Percentiles rank a stretch among this genome's conserved stretches.
phyloP scores from a whole-genome alignment of 2,797 vertebrate species.

The Cyprinodon diabolis region DNA sequence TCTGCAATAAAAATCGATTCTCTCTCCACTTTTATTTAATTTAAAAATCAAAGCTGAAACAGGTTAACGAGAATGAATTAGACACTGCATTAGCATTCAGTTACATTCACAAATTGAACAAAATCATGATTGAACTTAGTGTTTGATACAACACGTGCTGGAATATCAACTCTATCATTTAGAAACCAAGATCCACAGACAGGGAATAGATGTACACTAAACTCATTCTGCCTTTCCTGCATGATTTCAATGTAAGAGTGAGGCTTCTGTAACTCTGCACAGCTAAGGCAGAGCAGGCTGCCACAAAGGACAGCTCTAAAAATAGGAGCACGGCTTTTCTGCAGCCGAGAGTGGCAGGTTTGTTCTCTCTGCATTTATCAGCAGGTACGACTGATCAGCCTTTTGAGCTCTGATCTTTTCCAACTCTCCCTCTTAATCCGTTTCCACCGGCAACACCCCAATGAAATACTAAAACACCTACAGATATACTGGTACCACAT shows the following conservation, averaged over 20 bases:
- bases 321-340: constrained; percentile 75
- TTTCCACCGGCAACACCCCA: constrained; percentile 10
- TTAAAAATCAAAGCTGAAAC: constrained; percentile 15
- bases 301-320: constrained; percentile 81
- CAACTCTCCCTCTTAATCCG: constrained; percentile 26
- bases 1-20: constrained; percentile 3
- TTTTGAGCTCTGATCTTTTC: constrained; percentile 49
- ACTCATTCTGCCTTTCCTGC: constrained; percentile 22
- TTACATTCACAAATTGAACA: neutral
- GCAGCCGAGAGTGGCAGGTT: constrained; percentile 73
- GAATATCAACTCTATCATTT: constrained; percentile 2
- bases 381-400: constrained; percentile 48
- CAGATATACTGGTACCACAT: neutral
- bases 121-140: neutral
- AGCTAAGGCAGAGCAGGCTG: constrained; percentile 72
- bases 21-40: neutral
- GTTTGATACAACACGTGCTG: neutral
- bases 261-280: constrained; percentile 60
- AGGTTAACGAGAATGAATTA: neutral
- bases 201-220: constrained; percentile 18
- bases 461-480: constrained; percentile 17
- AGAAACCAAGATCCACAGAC: constrained; percentile 4
- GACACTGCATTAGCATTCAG: neutral
- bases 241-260: constrained; percentile 50
- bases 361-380: constrained; percentile 56